Conservation (phyloP, 1,140 invertebrate species). For the Schmidtea mediterranea region DNA sequence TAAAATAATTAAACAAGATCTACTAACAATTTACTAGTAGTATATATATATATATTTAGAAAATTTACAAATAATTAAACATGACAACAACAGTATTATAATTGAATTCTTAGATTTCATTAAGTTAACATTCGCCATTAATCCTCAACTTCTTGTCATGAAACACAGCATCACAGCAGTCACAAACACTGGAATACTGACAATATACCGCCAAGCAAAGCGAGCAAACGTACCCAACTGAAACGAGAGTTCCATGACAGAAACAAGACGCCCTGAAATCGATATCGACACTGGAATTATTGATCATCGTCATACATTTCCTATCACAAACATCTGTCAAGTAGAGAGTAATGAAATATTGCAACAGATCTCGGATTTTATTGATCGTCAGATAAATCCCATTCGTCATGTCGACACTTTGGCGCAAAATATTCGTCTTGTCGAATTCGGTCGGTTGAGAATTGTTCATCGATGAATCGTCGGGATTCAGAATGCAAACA, state of each 20-base stretch:
- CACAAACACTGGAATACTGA: not conserved
- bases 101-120: no score
- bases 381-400: conserved; percentile 43
- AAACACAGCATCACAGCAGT: conserved; percentile 1
- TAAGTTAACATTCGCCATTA: no score
- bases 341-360: conserved; percentile 61
- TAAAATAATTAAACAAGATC: no score
- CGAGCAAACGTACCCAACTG: conserved; percentile 84
- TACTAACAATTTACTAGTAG: no score
- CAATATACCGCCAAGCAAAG: conserved; percentile 49
- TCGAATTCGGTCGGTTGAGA: not conserved
- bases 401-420: conserved; percentile 67
- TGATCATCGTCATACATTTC: conserved; percentile 29
- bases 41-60: no score
- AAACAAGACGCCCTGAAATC: conserved; percentile 88
- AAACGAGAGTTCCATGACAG: conserved; percentile 77
- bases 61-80: no score
- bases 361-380: conserved; percentile 36
- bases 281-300: conserved; percentile 37
- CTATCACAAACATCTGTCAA: conserved; percentile 51
- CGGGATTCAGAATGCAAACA: conserved; percentile 7
- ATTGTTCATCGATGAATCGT: not conserved
- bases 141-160: not conserved
- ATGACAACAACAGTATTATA: no score
- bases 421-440: conserved; percentile 10